Conservation (phyloP, 2,888 invertebrate species). For the Polydrusus cervinus region DNA sequence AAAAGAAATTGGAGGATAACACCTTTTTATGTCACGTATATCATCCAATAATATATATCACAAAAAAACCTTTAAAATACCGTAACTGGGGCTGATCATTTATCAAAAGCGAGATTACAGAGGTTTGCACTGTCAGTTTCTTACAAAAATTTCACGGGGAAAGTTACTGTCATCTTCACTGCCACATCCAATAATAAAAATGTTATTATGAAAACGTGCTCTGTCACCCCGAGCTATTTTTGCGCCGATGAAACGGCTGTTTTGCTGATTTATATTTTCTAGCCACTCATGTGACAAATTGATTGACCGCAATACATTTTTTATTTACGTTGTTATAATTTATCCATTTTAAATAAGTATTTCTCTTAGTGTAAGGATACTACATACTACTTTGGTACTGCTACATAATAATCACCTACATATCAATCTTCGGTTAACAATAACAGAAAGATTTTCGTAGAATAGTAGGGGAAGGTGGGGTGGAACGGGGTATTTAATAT, state of each 20-base stretch:
- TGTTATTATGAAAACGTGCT: constrained; percentile 69
- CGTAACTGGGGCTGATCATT: constrained; percentile 8
- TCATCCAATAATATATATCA: too few species aligned
- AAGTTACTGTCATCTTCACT: constrained; percentile 69
- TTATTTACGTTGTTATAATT: not conserved
- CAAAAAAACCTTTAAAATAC: constrained; percentile 13
- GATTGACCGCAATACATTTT: not conserved
- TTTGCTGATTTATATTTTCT: constrained; percentile 2
- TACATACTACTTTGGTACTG: too few species aligned
- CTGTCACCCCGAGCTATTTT: constrained; percentile 6
- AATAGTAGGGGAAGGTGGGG: too few species aligned
- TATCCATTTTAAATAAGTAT: not conserved
- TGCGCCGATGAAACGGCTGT: not conserved
- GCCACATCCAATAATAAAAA: constrained; percentile 68
- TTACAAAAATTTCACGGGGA: constrained; percentile 43
- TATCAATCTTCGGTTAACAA: too few species aligned
- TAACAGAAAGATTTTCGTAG: too few species aligned
- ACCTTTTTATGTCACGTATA: too few species aligned
- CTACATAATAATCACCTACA: too few species aligned
- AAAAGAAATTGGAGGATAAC: too few species aligned
- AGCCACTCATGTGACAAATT: not conserved
- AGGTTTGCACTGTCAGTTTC: constrained; percentile 19
- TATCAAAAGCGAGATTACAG: constrained; percentile 14
- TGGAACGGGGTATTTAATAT: too few species aligned
- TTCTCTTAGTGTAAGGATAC: too few species aligned